These are phyloP conservation scores for Trissolcus brochymenae DNA, from an alignment of 2,888 invertebrate genomes.

Conservation along the genomic window DNA sequence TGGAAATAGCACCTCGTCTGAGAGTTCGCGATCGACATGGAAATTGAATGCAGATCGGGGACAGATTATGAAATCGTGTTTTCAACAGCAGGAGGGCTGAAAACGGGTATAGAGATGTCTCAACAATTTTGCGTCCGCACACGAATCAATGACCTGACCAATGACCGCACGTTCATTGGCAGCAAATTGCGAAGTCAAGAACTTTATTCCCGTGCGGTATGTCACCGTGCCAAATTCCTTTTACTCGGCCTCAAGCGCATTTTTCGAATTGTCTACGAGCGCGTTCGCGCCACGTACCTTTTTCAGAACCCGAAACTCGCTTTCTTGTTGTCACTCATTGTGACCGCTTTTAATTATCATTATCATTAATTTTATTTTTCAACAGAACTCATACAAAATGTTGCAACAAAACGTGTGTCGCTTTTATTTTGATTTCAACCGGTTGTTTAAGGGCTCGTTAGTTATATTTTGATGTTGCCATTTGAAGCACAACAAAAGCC, in stretches of 20 bases:
- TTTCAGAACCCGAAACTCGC: background rate
- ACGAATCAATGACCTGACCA: constrained; percentile 51
- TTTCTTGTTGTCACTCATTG: background rate
- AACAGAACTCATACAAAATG: no score
- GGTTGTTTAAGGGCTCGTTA: constrained; percentile 8
- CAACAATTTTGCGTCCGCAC: constrained; percentile 32
- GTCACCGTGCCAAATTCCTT: constrained; percentile 45
- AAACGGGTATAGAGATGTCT: background rate
- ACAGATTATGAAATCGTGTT: constrained; percentile 42
- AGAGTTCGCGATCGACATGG: background rate
- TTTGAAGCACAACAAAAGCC: background rate
- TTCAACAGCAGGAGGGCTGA: background rate
- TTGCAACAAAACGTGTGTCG: no score
- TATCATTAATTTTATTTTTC: background rate
- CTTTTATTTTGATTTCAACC: constrained; percentile 11
- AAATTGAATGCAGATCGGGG: constrained; percentile 56
- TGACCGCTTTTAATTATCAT: constrained; percentile 6
- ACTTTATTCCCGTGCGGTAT: constrained; percentile 46
- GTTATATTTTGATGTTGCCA: constrained; percentile 4
- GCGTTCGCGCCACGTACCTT: constrained; percentile 16
- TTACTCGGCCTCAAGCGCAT: constrained; percentile 38
- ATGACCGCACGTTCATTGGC: constrained; percentile 41
- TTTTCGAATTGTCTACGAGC: constrained; percentile 47
- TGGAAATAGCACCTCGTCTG: no score
- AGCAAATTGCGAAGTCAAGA: constrained; percentile 47